These are phyloP conservation scores for Nephrotoma appendiculata DNA, from an alignment of 2,888 invertebrate species.

Conservation along the genomic window DNA sequence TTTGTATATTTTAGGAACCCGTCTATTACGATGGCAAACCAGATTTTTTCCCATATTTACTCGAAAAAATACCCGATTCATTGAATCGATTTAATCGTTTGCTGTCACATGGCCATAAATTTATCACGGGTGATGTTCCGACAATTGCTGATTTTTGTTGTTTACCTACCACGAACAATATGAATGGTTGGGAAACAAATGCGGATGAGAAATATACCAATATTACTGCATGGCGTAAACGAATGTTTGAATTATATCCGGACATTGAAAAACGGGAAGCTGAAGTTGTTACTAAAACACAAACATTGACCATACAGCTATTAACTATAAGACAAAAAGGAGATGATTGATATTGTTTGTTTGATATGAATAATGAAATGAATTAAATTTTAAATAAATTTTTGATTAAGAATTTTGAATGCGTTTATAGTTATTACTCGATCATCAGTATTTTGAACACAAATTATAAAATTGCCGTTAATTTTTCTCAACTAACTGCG, in stretches of 20 bases:
- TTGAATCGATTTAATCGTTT: neutral
- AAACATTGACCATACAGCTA: neutral
- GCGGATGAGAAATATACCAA: neutral
- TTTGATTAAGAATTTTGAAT: neutral
- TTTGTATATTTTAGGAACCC: constrained; percentile 17
- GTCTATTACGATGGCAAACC: constrained; percentile 5
- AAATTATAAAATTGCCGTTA: too few species aligned
- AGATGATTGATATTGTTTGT: neutral
- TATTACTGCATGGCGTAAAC: neutral
- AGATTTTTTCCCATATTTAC: constrained; percentile 4
- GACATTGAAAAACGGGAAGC: neutral
- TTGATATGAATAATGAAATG: neutral
- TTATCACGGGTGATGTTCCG: neutral
- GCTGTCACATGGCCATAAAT: neutral
- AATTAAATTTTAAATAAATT: neutral
- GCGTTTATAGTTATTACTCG: too few species aligned
- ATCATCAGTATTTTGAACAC: too few species aligned
- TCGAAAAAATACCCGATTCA: neutral
- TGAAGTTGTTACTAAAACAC: neutral
- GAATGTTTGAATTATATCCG: neutral
- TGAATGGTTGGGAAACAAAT: neutral
- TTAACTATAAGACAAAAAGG: neutral
- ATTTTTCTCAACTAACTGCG: too few species aligned
- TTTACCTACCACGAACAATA: neutral
- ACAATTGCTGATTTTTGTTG: neutral